phyloP scores from a whole-genome alignment of 1,140 invertebrate genomes.

The Drosophila tsacasi region DNA sequence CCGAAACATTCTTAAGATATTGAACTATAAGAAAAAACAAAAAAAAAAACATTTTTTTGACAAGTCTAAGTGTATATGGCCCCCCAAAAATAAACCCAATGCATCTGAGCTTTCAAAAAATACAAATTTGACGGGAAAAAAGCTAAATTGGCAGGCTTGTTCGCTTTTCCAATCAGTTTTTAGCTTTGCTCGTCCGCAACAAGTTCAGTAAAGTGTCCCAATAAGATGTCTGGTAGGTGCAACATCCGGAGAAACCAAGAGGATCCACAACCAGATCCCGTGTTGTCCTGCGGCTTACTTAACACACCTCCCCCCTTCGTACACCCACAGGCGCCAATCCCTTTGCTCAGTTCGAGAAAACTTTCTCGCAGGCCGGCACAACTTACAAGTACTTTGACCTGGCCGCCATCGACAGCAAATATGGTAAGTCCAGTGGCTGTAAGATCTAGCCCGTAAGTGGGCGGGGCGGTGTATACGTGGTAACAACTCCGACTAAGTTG shows the following conservation, averaged over 20 bases:
- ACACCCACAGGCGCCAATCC: slow-evolving; percentile 88
- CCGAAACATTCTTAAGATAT: too few species aligned
- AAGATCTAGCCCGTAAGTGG: slow-evolving; percentile 5
- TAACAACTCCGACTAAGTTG: not conserved
- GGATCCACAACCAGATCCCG: not conserved
- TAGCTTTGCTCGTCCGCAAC: slow-evolving; percentile 54
- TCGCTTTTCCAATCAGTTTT: slow-evolving; percentile 40
- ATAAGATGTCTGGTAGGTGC: slow-evolving; percentile 65
- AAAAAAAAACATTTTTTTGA: too few species aligned
- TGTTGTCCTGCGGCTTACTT: slow-evolving; percentile 39
- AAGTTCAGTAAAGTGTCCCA: slow-evolving; percentile 53
- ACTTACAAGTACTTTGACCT: slow-evolving; percentile 92
- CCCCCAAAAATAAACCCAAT: too few species aligned
- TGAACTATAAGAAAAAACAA: too few species aligned
- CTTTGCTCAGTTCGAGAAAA: slow-evolving; percentile 89
- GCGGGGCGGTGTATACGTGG: slow-evolving; percentile 39
- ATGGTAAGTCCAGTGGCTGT: slow-evolving; percentile 91
- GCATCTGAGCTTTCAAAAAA: too few species aligned
- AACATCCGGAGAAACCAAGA: not conserved
- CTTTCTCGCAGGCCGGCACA: slow-evolving; percentile 88
- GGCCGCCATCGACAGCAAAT: slow-evolving; percentile 88
- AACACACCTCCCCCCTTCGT: slow-evolving; percentile 20
- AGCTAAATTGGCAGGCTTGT: too few species aligned
- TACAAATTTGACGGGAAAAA: too few species aligned
- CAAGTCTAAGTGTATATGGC: too few species aligned